phyloP scores from a whole-genome alignment of 2,113 vertebrate species.

The Anoplopoma fimbria region DNA sequence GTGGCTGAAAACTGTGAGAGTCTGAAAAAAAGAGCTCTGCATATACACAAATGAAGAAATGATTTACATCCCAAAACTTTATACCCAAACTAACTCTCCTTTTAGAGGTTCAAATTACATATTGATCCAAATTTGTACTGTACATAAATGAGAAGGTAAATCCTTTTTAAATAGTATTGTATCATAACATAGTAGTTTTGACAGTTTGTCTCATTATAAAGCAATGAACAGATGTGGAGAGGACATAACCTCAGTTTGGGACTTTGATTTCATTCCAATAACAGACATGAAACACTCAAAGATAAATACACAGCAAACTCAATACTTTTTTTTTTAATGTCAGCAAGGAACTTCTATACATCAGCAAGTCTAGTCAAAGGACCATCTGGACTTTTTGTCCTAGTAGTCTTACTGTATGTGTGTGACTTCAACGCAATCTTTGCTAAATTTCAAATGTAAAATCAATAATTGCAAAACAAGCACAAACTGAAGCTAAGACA shows the following conservation, averaged over 20 bases:
- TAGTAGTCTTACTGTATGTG: neutral
- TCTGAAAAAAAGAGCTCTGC: constrained; percentile 52
- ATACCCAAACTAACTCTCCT: constrained; percentile 14
- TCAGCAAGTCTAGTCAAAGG: neutral
- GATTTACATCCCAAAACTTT: constrained; percentile 56
- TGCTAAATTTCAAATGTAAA: neutral
- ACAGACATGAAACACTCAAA: neutral
- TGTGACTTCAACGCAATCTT: neutral
- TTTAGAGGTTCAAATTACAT: neutral
- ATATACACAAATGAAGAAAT: constrained; percentile 25
- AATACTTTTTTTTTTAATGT: neutral
- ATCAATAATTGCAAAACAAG: neutral
- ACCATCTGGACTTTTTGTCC: neutral
- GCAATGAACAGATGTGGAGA: neutral
- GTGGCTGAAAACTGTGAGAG: constrained; percentile 66
- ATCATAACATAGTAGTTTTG: neutral
- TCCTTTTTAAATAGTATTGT: neutral
- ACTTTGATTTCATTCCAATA: neutral
- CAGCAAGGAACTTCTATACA: neutral
- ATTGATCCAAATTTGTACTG: neutral
- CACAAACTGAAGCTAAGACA: neutral
- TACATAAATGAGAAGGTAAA: neutral
- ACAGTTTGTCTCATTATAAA: neutral
- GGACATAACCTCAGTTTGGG: neutral
- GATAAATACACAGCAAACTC: neutral